Evolutionary conservation across 2,113 vertebrate species (phyloP), one percentile per base, ranked within the genome.

Genomic region (Cyphomyrus discorhynchus): DNA sequence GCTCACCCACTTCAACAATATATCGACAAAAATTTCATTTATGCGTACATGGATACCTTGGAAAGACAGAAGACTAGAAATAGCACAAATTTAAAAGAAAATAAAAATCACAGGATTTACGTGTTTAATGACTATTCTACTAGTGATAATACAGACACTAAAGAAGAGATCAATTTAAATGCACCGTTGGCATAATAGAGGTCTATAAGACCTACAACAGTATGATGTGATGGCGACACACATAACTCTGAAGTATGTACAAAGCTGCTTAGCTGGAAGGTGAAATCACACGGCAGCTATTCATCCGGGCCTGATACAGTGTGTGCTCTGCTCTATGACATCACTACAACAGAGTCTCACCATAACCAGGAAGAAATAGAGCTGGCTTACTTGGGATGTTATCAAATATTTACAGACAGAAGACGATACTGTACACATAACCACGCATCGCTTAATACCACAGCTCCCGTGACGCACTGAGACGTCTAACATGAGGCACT

Each of bases 171-270:
- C 27, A 15, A 46, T 31, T 83, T 89, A 52, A 31, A 74, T 90
- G 47, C 58, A 90, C 66, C 15, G 21, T 42, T 90, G 56, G 31
- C 46, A 86, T 80, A 87, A 80, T 82, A 93, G 92, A 96, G 96
- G 93, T 96, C 96, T 96, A 96, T 96, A 95, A 96, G 96, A 96
- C 95, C 96, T 94, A 96, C 94, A 92, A 93, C 90, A 89, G 91
- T 93, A 87, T 86, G 91, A 94, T 96, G 95, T 95, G 95, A 95
- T 91, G 95, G 88, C 94, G 93, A 94, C 90, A 95, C 95, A 94
- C 93, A 92, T 94, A 93, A 94, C 94, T 93, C 94, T 93, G 94
- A 89, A 80, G 10, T 95, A 96, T 96, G 88, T 96, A 96, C 95
- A 96, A 90, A 90, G 90, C 90, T 92, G 91, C 90, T 89, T 89